phyloP scores from a whole-genome alignment of 1,140 invertebrate species.

The Drosophila lacertosa region DNA sequence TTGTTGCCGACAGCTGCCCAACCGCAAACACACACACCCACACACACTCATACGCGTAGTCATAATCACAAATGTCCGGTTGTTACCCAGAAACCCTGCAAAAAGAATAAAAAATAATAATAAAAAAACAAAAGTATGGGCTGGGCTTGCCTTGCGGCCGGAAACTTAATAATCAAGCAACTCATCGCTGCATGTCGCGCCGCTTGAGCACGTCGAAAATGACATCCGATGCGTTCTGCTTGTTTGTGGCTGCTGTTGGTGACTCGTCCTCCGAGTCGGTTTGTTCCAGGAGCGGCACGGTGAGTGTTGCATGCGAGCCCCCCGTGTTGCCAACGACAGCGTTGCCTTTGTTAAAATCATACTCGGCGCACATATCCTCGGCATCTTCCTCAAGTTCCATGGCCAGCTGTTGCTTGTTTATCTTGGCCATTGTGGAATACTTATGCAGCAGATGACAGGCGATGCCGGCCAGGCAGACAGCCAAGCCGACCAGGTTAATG shows the following conservation, averaged over 20 bases:
- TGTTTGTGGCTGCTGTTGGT: slow-evolving; percentile 49
- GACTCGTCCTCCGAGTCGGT: slow-evolving; percentile 75
- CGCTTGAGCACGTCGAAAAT: slow-evolving; percentile 83
- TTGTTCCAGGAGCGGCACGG: slow-evolving; percentile 73
- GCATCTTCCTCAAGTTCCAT: slow-evolving; percentile 56
- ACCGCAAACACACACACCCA: neutral
- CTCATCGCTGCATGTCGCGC: slow-evolving; percentile 80
- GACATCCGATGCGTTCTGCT: slow-evolving; percentile 81
- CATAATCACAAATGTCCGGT: slow-evolving; percentile 21
- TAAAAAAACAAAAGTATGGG: neutral
- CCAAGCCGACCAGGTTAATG: slow-evolving; percentile 93
- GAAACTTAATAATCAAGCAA: slow-evolving; percentile 5
- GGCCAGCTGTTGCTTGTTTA: slow-evolving; percentile 52
- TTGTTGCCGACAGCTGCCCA: slow-evolving; percentile 12
- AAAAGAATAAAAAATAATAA: neutral
- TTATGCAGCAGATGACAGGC: slow-evolving; percentile 94
- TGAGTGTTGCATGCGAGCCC: slow-evolving; percentile 49
- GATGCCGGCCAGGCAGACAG: slow-evolving; percentile 95
- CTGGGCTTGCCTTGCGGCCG: neutral
- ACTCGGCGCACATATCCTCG: slow-evolving; percentile 56
- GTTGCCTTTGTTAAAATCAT: slow-evolving; percentile 61
- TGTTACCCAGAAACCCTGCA: slow-evolving; percentile 1
- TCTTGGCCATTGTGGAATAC: slow-evolving; percentile 70
- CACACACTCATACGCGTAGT: slow-evolving; percentile 4
- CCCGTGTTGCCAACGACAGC: slow-evolving; percentile 19